Evolutionary conservation across 2,797 vertebrate species (phyloP).

Genomic region (Melanotaenia boesemani): DNA sequence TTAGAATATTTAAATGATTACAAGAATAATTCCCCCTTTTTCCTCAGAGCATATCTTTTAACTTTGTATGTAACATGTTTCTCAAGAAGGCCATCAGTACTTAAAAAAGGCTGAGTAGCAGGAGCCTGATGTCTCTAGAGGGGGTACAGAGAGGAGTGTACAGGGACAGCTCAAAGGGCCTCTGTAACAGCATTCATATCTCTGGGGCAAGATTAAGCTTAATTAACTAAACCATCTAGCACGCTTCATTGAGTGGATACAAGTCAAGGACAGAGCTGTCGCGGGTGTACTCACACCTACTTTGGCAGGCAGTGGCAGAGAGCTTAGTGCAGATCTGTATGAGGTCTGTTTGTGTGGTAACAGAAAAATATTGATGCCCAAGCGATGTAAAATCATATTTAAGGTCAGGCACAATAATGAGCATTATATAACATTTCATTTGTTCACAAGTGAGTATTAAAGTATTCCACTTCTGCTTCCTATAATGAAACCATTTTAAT

Average conservation of each 20-base stretch:
- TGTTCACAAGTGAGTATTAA: background rate
- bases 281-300: slow-evolving; percentile 58
- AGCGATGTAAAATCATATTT: slow-evolving; percentile 22
- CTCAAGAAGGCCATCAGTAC: slow-evolving; percentile 53
- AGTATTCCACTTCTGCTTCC: slow-evolving; percentile 27
- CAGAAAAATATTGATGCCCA: slow-evolving; percentile 1
- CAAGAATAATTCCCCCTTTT: background rate
- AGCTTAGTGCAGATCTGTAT: slow-evolving; percentile 20
- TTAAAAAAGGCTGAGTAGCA: slow-evolving; percentile 57
- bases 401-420: slow-evolving; percentile 9
- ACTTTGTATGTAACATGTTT: slow-evolving; percentile 39
- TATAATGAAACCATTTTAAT: background rate
- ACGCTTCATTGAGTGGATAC: slow-evolving; percentile 79
- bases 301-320: slow-evolving; percentile 47
- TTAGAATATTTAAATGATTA: too few species aligned
- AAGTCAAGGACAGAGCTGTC: slow-evolving; percentile 83
- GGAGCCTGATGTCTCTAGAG: slow-evolving; percentile 58
- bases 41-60: slow-evolving; percentile 30
- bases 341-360: slow-evolving; percentile 21
- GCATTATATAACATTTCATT: background rate
- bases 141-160: slow-evolving; percentile 63
- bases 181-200: slow-evolving; percentile 78
- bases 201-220: slow-evolving; percentile 83
- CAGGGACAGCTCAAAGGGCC: slow-evolving; percentile 69
- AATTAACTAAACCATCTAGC: slow-evolving; percentile 84